Evolutionary conservation across 1,140 invertebrate species (phyloP).

Genomic region (Mercenaria mercenaria): DNA sequence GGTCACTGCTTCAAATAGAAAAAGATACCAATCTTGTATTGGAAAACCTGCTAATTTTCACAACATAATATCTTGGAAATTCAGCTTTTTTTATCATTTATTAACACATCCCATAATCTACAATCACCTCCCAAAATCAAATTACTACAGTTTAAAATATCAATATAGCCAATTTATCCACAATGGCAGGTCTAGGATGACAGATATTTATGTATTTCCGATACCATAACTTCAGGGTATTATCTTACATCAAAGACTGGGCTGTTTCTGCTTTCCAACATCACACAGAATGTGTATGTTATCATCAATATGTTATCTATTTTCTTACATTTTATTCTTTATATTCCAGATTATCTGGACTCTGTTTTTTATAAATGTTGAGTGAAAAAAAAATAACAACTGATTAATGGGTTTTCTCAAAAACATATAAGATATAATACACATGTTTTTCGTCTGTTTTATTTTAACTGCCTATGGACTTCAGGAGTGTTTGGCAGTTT

Average conservation of each 20-base stretch:
- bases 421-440: neutral
- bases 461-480: no score
- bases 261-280: neutral
- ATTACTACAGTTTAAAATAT: neutral
- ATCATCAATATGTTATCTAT: neutral
- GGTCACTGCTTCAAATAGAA: no score
- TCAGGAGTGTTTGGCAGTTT: no score
- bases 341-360: neutral
- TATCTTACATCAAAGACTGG: neutral
- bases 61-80: no score
- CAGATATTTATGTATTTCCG: constrained; percentile 23
- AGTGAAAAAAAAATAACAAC: neutral
- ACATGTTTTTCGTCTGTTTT: neutral
- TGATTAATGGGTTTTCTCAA: neutral
- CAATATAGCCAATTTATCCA: neutral
- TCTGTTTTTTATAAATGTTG: neutral
- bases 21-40: no score
- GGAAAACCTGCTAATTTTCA: no score
- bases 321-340: constrained; percentile 8
- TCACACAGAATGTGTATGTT: neutral
- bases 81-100: constrained; percentile 8
- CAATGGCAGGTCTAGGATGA: neutral
- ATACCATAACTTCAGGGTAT: constrained; percentile 18
- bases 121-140: neutral
- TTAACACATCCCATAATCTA: neutral